Evolutionary conservation across 2,888 invertebrate genomes (phyloP).

Genomic region (Calliphora vomitoria): DNA sequence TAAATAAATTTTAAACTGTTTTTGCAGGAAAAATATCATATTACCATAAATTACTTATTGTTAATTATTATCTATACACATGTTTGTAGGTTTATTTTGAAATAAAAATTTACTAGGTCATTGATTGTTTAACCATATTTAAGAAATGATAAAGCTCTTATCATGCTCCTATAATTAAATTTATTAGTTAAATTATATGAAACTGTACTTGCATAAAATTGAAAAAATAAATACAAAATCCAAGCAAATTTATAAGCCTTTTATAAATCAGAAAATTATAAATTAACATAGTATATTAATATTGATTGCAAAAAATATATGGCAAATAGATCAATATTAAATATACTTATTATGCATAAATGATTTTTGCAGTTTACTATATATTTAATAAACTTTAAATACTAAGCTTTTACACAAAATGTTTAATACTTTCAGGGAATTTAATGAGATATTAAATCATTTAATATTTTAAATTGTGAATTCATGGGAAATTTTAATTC

Average conservation of each 20-base stretch:
- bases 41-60: constrained; percentile 13
- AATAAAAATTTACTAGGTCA: constrained; percentile 7
- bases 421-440: too few relatives aligned
- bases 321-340: background rate
- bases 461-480: too few relatives aligned
- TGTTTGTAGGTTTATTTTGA: background rate
- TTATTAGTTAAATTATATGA: constrained; percentile 15
- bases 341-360: constrained; percentile 43
- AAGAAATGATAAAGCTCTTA: background rate
- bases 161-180: constrained; percentile 3
- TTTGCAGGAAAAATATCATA: too few relatives aligned
- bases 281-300: constrained; percentile 27
- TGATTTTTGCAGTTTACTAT: constrained; percentile 24
- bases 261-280: constrained; percentile 42
- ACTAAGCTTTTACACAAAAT: background rate
- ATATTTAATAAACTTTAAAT: background rate
- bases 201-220: background rate
- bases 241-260: constrained; percentile 31
- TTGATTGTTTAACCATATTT: background rate
- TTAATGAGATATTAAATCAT: too few relatives aligned
- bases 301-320: constrained; percentile 34
- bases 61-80: background rate
- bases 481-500: too few relatives aligned
- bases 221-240: background rate
- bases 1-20: too few relatives aligned